Evolutionary conservation across 2,797 vertebrate species (phyloP).

Genomic region (Heterohyrax brucei): DNA sequence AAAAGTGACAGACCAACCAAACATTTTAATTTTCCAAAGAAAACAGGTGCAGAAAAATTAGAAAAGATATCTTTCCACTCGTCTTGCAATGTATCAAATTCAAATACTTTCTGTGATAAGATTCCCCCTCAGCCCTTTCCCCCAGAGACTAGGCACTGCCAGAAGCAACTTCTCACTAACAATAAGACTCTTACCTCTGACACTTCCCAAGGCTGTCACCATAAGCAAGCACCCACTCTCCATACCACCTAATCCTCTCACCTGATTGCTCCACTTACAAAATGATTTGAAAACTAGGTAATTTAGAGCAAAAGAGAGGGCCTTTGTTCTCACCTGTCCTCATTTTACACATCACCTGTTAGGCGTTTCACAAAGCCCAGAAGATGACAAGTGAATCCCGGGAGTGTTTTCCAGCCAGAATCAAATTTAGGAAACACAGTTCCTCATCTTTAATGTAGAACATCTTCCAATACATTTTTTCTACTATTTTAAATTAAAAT

Average conservation of each 20-base stretch:
- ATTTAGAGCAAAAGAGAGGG: neutral
- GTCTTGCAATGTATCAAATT: neutral
- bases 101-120: neutral
- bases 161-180: neutral
- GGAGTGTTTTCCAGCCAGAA: neutral
- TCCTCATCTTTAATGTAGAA: slow-evolving; percentile 1
- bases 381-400: neutral
- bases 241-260: neutral
- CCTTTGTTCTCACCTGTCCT: neutral
- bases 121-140: neutral
- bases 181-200: slow-evolving; percentile 49
- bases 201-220: slow-evolving; percentile 37
- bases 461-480: neutral
- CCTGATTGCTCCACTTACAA: neutral
- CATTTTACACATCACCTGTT: neutral
- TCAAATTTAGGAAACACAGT: neutral
- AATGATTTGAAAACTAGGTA: slow-evolving; percentile 23
- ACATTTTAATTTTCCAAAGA: slow-evolving; percentile 75
- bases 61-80: neutral
- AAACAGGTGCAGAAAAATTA: neutral
- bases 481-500: slow-evolving; percentile 18
- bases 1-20: slow-evolving; percentile 64
- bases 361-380: neutral
- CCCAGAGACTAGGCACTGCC: neutral
- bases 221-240: neutral